phyloP scores from a whole-genome alignment of 2,888 invertebrate species.

The Melieria crassipennis region DNA sequence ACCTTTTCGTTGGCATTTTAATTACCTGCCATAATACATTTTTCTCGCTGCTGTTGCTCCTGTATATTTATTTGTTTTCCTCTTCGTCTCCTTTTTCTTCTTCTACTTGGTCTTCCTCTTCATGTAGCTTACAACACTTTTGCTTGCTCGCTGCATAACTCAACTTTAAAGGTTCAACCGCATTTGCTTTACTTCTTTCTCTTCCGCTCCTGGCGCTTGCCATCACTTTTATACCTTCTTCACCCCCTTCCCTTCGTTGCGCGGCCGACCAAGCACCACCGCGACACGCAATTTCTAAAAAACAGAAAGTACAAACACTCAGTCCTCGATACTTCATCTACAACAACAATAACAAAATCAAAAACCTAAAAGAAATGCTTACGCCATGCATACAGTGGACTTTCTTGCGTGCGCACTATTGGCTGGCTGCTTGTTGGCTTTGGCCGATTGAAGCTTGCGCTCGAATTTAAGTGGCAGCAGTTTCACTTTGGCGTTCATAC shows the following conservation, averaged over 20 bases:
- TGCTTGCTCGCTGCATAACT: too few species aligned
- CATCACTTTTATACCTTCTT: neutral
- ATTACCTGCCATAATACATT: slow-evolving; percentile 26
- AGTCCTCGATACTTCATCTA: neutral
- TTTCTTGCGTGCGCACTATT: neutral
- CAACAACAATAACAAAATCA: neutral
- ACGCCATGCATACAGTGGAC: neutral
- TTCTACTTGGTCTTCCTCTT: too few species aligned
- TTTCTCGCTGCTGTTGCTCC: too few species aligned
- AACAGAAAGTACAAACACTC: neutral
- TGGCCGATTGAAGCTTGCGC: neutral
- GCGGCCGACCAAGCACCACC: neutral
- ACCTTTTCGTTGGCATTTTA: slow-evolving; percentile 9
- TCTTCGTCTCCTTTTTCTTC: too few species aligned
- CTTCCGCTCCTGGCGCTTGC: too few species aligned
- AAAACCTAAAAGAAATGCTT: neutral
- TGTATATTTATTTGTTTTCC: too few species aligned
- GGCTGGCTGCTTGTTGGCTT: neutral
- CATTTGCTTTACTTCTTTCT: too few species aligned
- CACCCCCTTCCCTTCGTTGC: neutral
- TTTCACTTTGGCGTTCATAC: neutral
- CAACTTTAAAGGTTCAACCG: too few species aligned
- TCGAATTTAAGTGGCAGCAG: neutral
- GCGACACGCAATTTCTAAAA: neutral
- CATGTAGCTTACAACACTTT: too few species aligned